Evolutionary conservation across 2,113 vertebrate genomes (phyloP), one percentile per base, ranked within the genome.

Genomic region (Chloebia gouldiae): DNA sequence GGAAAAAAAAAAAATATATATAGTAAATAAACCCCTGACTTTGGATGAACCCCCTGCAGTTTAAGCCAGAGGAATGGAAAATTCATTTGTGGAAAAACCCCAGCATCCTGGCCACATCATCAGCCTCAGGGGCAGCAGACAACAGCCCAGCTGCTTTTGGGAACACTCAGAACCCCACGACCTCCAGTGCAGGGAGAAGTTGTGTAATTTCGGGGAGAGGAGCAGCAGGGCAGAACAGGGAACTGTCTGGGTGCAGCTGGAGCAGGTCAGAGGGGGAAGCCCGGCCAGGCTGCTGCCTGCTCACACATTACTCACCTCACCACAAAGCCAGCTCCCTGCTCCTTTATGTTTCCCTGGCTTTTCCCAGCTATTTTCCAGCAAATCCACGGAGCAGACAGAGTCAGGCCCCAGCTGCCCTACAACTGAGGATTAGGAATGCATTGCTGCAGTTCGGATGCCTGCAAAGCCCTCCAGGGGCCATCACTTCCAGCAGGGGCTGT

Each of bases 1-100:
- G n/a, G 1, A 3, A 8, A 24, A 23, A 56, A 49, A 22, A 37
- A 31, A 15, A 7, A 4, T 8, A 18, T 13, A 56, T 37, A 17
- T 3, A 19, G 33, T 11, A 61, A 69, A 78, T 31, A 64, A 71
- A 28, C 16, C 10, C 27, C 45, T 47, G 85, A 53, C 24, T 90
- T 92, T 75, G 76, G 83, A 90, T 4, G 11, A 80, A 76, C 13
- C 73, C 75, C 69, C 89, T 70, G 47, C 91, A 92, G 68, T 49
- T 44, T 4, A 18, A 88, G 85, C 79, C 94, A 94, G 85, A 64
- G 76, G 85, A 95, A 37, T 86, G 94, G 96, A 96, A 92, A 96
- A 96, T 49, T 13, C 51, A 40, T 90, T 64, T 61, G 70, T 90
- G 85, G 63, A 85, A 90, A 83, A 92, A 83, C 13, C 54, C 75